phyloP scores from a whole-genome alignment of 1,140 invertebrate species.

The Drosophila kurseongensis region DNA sequence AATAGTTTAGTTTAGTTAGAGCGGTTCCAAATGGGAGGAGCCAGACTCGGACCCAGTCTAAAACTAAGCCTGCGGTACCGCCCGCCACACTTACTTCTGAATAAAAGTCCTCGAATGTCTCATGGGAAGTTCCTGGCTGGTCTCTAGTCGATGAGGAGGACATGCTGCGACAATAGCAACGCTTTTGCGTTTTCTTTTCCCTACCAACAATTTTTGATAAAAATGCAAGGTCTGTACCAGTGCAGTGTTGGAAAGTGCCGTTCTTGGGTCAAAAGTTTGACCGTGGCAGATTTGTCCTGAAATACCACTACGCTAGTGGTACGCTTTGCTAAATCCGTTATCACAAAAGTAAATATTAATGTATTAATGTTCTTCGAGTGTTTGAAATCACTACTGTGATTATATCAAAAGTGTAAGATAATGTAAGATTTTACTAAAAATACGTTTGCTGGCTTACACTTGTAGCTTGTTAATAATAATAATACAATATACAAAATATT shows the following conservation, averaged over 20 bases:
- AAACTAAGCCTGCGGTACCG: conserved; percentile 9
- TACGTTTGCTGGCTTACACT: too few relatives aligned
- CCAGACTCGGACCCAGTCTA: conserved; percentile 6
- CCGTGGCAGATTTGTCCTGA: not conserved
- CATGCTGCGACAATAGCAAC: conserved; percentile 41
- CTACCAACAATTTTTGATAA: conserved; percentile 23
- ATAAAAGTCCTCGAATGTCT: conserved; percentile 83
- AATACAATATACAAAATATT: too few relatives aligned
- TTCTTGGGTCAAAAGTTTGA: not conserved
- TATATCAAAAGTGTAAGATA: too few relatives aligned
- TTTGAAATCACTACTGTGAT: too few relatives aligned
- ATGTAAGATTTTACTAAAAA: too few relatives aligned
- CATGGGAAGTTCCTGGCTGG: conserved; percentile 73
- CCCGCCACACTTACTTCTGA: conserved; percentile 77
- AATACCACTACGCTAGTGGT: not conserved
- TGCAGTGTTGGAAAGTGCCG: not conserved
- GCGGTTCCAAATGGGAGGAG: conserved; percentile 24
- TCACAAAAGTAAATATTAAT: not conserved
- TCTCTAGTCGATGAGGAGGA: conserved; percentile 59
- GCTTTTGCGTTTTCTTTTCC: conserved; percentile 23
- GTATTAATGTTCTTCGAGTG: too few relatives aligned
- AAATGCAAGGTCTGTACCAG: conserved; percentile 29
- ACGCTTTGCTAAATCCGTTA: not conserved
- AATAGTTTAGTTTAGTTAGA: conserved; percentile 34
- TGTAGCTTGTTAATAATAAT: too few relatives aligned